Percentiles rank a stretch among this genome's conserved stretches.
Evolutionary conservation across 2,888 invertebrate species (phyloP).

Genomic region (Labia minor): DNA sequence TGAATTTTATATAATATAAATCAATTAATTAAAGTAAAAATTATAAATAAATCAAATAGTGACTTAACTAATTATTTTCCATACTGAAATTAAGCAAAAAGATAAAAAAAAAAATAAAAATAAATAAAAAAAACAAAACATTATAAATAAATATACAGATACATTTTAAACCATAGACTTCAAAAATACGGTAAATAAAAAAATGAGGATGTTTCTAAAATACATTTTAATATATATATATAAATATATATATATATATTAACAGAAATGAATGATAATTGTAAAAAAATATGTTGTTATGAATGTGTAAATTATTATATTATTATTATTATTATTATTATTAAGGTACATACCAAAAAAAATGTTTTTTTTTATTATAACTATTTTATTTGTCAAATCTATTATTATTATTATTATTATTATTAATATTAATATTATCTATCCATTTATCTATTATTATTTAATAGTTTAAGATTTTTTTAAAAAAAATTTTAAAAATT

Average conservation of each 20-base stretch:
- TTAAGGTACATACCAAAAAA: not conserved
- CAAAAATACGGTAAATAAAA: no score
- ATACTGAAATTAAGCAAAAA: not conserved
- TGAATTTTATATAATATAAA: not conserved
- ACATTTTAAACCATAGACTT: no score
- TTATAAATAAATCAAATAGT: not conserved
- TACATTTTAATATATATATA: not conserved
- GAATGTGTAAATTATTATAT: not conserved
- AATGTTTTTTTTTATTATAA: not conserved
- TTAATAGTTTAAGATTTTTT: not conserved
- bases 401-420: not conserved
- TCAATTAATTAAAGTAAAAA: no score
- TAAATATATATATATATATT: not conserved
- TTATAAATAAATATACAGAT: no score
- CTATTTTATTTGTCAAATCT: not conserved
- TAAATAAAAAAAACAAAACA: no score
- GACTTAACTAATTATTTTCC: constrained; percentile 5
- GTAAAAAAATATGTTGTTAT: not conserved
- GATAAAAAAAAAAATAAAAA: no score
- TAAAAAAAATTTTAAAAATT: not conserved
- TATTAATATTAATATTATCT: not conserved
- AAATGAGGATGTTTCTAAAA: not conserved
- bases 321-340: not conserved
- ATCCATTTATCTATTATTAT: not conserved
- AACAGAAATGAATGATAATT: not conserved